A percentile compares a stretch with the other conserved stretches of the same genome.
Evolutionary conservation across 2,797 vertebrate species (phyloP).

Genomic region (Otus scops): DNA sequence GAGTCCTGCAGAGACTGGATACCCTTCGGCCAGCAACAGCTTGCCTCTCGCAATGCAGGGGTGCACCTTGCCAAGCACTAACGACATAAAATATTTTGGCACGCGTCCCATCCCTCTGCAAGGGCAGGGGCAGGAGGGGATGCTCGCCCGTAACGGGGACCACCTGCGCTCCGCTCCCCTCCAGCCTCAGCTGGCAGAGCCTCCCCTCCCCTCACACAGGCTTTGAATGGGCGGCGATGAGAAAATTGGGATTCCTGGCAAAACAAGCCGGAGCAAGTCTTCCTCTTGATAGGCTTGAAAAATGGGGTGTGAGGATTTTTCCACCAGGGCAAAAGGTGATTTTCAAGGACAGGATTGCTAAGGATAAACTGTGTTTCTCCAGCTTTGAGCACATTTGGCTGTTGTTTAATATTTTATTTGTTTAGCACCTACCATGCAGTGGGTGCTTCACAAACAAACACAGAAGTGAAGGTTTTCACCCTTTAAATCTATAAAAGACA

Average conservation of each 20-base stretch:
- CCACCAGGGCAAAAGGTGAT: not conserved
- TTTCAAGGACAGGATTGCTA: not conserved
- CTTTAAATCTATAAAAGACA: not conserved
- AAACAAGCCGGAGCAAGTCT: not conserved
- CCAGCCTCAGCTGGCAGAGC: not conserved
- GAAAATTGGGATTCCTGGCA: not conserved
- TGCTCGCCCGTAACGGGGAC: not conserved
- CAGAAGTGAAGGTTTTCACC: not conserved
- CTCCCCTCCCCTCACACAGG: not conserved
- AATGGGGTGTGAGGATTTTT: not conserved
- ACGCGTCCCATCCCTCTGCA: not conserved
- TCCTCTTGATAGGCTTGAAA: not conserved
- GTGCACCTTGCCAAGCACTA: not conserved
- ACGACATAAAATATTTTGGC: not conserved
- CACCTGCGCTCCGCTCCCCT: not conserved
- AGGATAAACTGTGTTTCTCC: not conserved
- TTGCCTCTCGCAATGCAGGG: not conserved
- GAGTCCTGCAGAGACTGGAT: not conserved
- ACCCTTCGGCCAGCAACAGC: not conserved
- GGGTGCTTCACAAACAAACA: not conserved
- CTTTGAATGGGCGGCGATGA: accelerated
- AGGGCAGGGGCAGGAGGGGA: not conserved
- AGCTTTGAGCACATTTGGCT: not conserved
- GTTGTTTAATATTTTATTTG: not conserved
- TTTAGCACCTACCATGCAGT: not conserved